Base-by-base conservation (phyloP, 2,888 invertebrate species). In the Drosophila nr. fundita region DNA sequence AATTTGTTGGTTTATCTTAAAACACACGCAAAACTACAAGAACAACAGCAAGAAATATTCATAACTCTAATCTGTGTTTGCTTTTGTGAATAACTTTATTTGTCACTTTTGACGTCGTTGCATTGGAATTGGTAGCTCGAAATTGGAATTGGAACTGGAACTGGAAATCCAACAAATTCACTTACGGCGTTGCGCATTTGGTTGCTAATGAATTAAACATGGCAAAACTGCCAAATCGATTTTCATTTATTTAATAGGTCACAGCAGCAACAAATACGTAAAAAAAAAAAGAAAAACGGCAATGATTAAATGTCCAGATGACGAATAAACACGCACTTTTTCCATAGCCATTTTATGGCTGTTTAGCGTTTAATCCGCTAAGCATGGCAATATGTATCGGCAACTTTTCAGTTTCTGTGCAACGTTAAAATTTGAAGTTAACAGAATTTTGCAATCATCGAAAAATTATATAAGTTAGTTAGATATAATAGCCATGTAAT, bases 171-270 rank as follows among this genome's bases (percentile, higher is more conserved):
- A 40, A 54, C n/a, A 13, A 58, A 64, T 78, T 50, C 53, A 69
- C 45, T 64, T 60, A 21, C 18, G 21, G 48, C 65, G 58, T 27
- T 38, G 45, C 59, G 62, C 57, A 45, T 58, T 63, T 29, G 63
- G 29, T 38, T 48, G 69, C 64, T 78, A 73, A 73, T 77, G 65
- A 77, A 77, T 73, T 73, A 77, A 78, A 73, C 78, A 78, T 78
- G 74, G 24, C 65, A 65, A 78, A 73, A 64, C 64, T 36, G 52
- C 50, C 64, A 76, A 81, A 72, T 78, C 78, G 75, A 81, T 78
- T 66, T 74, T 71, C 52, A 78, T 81, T 74, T 78, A 40, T 70
- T 77, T 74, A 68, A 78, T 79, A 65, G 81, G 78, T 74, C 81
- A 79, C 68, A 68, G 29, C 27, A 57, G 48, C 50, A 69, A 42